A percentile compares a stretch with the other conserved stretches of the same genome.
Evolutionary conservation across 1,140 invertebrate species (phyloP).

Genomic region (Saccostrea glomerata): DNA sequence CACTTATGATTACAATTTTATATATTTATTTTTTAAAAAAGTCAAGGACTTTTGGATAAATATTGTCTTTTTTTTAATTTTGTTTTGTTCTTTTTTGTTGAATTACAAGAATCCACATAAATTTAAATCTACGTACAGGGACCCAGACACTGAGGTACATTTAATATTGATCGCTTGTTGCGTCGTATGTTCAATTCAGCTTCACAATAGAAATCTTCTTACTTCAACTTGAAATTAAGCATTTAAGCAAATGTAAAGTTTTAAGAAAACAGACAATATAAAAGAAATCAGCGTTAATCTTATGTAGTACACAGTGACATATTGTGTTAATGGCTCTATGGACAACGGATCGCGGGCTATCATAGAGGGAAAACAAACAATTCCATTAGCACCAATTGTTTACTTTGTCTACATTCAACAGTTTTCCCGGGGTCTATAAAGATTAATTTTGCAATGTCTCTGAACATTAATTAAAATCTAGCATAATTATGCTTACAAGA

Average conservation of each 20-base stretch:
- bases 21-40: too few relatives aligned
- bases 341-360: not conserved
- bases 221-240: not conserved
- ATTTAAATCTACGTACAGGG: too few relatives aligned
- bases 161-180: too few relatives aligned
- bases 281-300: not conserved
- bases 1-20: too few relatives aligned
- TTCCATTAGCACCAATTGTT: not conserved
- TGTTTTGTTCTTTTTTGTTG: too few relatives aligned
- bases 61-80: too few relatives aligned
- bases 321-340: not conserved
- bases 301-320: not conserved
- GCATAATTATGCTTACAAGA: not conserved
- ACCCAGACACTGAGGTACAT: too few relatives aligned
- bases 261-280: not conserved
- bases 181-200: not conserved
- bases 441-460: not conserved
- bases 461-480: constrained; percentile 22
- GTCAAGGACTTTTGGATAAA: too few relatives aligned
- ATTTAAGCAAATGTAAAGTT: not conserved
- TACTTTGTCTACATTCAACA: not conserved
- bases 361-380: not conserved
- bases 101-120: too few relatives aligned
- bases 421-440: not conserved
- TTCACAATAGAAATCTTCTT: not conserved